Conservation (phyloP, 2,888 invertebrate genomes). For the Drosophila cognata region DNA sequence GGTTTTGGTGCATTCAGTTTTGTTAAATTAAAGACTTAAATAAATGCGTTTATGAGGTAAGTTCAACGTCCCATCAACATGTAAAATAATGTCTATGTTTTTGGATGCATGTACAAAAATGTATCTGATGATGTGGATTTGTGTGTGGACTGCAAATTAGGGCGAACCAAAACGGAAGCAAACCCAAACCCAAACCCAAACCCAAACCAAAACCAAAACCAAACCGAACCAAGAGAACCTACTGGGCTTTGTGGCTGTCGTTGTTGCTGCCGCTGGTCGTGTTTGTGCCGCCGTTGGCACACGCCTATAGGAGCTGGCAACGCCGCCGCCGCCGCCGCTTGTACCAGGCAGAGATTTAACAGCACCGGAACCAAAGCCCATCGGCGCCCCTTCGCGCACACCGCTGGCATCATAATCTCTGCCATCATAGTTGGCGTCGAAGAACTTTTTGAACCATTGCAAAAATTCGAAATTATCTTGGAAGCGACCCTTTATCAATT, state of each 20-base stretch:
- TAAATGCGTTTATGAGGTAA: constrained; percentile 7
- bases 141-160: constrained; percentile 16
- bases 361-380: constrained; percentile 89
- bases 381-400: constrained; percentile 93
- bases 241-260: constrained; percentile 83
- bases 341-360: constrained; percentile 83
- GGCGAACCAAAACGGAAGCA: constrained; percentile 39
- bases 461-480: constrained; percentile 99
- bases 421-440: constrained; percentile 99
- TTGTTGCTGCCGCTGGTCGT: constrained; percentile 66
- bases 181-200: constrained; percentile 52
- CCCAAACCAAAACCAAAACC: constrained; percentile 60
- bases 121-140: neutral
- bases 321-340: constrained; percentile 64
- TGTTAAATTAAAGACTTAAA: constrained; percentile 60
- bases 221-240: constrained; percentile 80
- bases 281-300: constrained; percentile 68
- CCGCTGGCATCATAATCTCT: constrained; percentile 96
- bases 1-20: constrained; percentile 74
- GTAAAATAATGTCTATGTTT: constrained; percentile 14
- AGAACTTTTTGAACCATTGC: constrained; percentile 99
- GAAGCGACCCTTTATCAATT: constrained; percentile 98
- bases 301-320: constrained; percentile 78
- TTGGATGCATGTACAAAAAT: constrained; percentile 39
- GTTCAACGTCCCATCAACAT: constrained; percentile 12